Evolutionary conservation across 2,797 vertebrate genomes (phyloP), one percentile per base, ranked within the genome.

Genomic region (Podarcis lilfordi): DNA sequence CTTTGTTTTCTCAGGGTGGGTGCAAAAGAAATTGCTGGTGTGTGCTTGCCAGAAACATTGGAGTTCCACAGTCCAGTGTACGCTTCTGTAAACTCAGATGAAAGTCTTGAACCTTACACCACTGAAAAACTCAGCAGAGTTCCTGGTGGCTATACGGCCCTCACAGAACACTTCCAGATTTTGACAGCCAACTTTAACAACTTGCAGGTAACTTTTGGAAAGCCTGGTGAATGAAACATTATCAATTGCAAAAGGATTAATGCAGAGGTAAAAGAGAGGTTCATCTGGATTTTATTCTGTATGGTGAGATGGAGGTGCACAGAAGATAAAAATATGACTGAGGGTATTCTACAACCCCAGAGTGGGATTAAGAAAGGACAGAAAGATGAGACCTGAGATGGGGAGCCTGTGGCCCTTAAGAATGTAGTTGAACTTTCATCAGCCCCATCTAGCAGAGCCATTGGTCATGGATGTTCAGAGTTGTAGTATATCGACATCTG

Each of bases 101-200:
- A 99, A 88, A 96, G 97, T 68, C 92, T 97, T 23, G 99, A 99
- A 95, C 99, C 99, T n/a, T 99, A 99, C 92, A 99, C 98, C 82
- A 99, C 99, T 0, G 99, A 99, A 96, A 98, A 98, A 89, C 98
- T 99, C 91, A 98, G 97, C 96, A 96, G 97, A 87, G 90, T 99
- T 91, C 98, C 98, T 11, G 98, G 98, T 74, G 99, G 98, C 2
- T 99, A 98, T 55, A 91, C 91, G 80, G 85, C 98, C 87, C 97
- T 99, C 90, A 99, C 98, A 59, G 95, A 98, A 69, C 96, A 98
- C 3, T 98, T 98, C 93, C 98, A 97, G 79, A 97, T 98, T 64
- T 97, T 99, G 95, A 96, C 95, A 88, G 97, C 99, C 76, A 97
- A 99, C 95, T 99, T 99, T 95, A 99, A 99, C 87, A 96, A 96